These are phyloP conservation scores for Brenthis hecate DNA, from an alignment of 2,888 invertebrate genomes.

Conservation along the genomic window DNA sequence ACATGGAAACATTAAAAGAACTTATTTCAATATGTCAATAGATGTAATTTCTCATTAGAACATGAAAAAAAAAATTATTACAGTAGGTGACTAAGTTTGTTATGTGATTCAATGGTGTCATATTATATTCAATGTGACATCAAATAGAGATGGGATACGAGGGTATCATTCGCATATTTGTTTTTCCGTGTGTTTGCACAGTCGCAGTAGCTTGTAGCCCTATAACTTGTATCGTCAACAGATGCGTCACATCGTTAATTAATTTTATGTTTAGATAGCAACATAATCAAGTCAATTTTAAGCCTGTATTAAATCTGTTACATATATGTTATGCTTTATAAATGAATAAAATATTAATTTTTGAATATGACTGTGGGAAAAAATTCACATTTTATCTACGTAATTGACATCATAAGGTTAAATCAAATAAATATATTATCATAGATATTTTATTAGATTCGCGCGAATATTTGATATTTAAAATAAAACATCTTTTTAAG, in stretches of 20 bases:
- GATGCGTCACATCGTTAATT: constrained; percentile 44
- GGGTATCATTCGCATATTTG: constrained; percentile 64
- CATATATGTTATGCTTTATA: background rate
- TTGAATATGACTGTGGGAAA: background rate
- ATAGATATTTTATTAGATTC: background rate
- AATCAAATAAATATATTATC: background rate
- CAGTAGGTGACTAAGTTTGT: background rate
- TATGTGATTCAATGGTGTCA: constrained; percentile 10
- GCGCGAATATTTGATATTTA: too few relatives aligned
- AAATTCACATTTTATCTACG: background rate
- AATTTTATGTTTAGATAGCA: constrained; percentile 36
- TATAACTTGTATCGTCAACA: constrained; percentile 39
- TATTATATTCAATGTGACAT: constrained; percentile 2
- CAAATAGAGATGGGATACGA: constrained; percentile 46
- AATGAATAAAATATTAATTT: background rate
- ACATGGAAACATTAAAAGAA: background rate
- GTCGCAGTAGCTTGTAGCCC: constrained; percentile 35
- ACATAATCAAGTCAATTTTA: constrained; percentile 24
- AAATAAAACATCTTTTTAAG: too few relatives aligned
- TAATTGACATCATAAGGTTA: background rate
- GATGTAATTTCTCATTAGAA: too few relatives aligned
- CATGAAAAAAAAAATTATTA: too few relatives aligned
- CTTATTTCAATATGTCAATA: too few relatives aligned
- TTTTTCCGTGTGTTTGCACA: constrained; percentile 59
- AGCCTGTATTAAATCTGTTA: constrained; percentile 4